A percentile compares a stretch with the other conserved stretches of the same genome.
phyloP scores from a whole-genome alignment of 1,140 invertebrate species.

The Centruroides vittatus region DNA sequence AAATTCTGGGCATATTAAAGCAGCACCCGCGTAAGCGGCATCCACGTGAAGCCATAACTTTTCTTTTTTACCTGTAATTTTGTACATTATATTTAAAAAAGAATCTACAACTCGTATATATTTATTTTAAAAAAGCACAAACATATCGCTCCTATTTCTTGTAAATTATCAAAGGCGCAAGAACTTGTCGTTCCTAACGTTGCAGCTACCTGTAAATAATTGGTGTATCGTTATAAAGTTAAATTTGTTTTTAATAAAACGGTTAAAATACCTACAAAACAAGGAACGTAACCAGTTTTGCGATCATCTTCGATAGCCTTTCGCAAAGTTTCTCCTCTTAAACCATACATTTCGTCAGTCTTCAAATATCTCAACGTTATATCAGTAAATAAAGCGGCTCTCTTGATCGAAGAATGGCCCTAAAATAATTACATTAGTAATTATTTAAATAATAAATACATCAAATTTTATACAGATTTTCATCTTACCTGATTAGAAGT shows the following conservation, averaged over 20 bases:
- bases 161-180: conserved; percentile 75
- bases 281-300: neutral
- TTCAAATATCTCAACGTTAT: conserved; percentile 24
- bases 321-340: neutral
- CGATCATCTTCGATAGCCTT: neutral
- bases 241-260: conserved; percentile 23
- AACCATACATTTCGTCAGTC: neutral
- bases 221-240: too few relatives aligned
- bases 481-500: neutral
- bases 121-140: conserved; percentile 21
- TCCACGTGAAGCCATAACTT: conserved; percentile 72
- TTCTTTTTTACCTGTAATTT: conserved; percentile 29
- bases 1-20: conserved; percentile 87
- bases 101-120: too few relatives aligned
- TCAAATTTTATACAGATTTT: neutral
- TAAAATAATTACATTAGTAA: conserved; percentile 33
- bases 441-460: too few relatives aligned
- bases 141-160: conserved; percentile 63
- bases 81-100: too few relatives aligned
- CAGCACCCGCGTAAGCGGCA: conserved; percentile 70
- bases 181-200: conserved; percentile 82
- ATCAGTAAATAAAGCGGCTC: conserved; percentile 31
- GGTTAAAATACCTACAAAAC: neutral
- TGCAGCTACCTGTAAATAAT: conserved; percentile 53
- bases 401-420: conserved; percentile 38